Evolutionary conservation across 1,140 invertebrate species (phyloP).

Genomic region (Rhopalosiphum maidis): DNA sequence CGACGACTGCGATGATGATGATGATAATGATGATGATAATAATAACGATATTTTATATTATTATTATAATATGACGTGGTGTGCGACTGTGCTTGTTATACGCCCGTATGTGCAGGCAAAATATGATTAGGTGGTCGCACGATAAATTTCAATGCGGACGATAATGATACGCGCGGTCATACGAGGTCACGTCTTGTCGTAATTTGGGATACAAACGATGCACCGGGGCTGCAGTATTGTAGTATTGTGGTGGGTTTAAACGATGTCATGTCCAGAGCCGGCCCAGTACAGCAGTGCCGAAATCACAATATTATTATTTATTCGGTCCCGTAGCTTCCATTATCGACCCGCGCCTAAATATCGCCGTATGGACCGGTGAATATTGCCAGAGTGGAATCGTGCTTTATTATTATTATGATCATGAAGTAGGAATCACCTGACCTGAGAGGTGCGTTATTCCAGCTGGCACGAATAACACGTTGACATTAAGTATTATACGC

Average conservation of each 20-base stretch:
- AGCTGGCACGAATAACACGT: neutral
- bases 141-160: constrained; percentile 1
- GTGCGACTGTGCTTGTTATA: neutral
- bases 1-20: neutral
- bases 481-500: neutral
- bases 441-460: neutral
- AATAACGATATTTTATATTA: neutral
- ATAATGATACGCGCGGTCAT: neutral
- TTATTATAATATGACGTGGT: neutral
- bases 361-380: too few relatives aligned
- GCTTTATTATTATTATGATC: neutral
- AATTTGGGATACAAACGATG: neutral
- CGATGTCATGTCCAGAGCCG: neutral
- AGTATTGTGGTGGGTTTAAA: neutral
- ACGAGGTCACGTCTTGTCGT: neutral
- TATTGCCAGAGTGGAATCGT: neutral
- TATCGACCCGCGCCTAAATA: neutral
- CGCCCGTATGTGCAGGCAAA: neutral
- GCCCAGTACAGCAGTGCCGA: too few relatives aligned
- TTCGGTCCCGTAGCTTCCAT: neutral
- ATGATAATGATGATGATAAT: neutral
- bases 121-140: neutral
- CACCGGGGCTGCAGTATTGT: neutral
- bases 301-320: neutral
- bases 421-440: too few relatives aligned